These are phyloP conservation scores for Serripes groenlandicus DNA, from an alignment of 2,888 invertebrate genomes.

Conservation along the genomic window DNA sequence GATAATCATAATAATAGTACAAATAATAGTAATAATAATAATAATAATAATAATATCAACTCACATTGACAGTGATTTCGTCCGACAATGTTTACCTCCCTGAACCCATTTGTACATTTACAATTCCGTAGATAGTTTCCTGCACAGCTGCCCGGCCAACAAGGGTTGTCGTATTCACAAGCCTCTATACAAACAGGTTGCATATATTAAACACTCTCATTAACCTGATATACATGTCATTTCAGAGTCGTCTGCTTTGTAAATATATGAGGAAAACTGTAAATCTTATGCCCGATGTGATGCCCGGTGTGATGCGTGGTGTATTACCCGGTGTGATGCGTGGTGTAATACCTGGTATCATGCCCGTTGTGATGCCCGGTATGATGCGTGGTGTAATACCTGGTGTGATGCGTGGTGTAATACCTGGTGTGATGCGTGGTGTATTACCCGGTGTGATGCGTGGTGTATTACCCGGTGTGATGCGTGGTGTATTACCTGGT, in stretches of 20 bases:
- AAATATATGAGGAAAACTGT: neutral
- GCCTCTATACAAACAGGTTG: neutral
- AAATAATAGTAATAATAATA: too few relatives aligned
- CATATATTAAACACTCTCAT: neutral
- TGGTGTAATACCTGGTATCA: neutral
- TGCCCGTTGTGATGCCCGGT: neutral
- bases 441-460: too few relatives aligned
- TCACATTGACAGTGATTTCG: constrained; percentile 8
- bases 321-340: neutral
- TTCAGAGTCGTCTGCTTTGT: neutral
- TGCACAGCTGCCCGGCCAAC: constrained; percentile 8
- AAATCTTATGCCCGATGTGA: neutral
- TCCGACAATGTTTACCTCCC: neutral
- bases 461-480: too few relatives aligned
- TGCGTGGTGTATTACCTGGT: too few relatives aligned
- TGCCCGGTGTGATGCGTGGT: neutral
- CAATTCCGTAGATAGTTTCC: neutral
- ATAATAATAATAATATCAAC: neutral
- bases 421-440: too few relatives aligned
- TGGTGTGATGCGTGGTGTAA: neutral
- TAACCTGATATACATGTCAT: neutral
- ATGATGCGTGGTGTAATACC: neutral
- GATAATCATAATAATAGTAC: too few relatives aligned
- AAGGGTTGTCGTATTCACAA: constrained; percentile 5
- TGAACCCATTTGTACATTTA: neutral